Conservation (phyloP, 2,113 vertebrate species). For the Chaetura pelagica region DNA sequence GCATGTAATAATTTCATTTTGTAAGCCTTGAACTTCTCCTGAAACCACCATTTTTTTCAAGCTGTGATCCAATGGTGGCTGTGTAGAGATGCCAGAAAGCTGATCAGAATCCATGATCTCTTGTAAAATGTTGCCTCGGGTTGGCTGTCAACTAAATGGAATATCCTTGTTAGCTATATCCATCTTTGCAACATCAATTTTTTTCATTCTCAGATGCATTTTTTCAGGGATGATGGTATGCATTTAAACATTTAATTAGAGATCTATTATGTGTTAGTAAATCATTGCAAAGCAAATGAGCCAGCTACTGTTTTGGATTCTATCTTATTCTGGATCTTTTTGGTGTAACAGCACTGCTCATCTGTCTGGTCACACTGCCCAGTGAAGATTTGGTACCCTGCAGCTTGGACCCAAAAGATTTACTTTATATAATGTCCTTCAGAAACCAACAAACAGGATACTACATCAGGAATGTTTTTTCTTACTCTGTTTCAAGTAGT, state of each 20-base stretch:
- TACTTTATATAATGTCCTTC: background rate
- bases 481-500: background rate
- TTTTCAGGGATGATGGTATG: background rate
- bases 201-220: background rate
- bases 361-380: background rate
- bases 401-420: background rate
- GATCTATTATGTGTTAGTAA: background rate
- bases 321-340: background rate
- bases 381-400: background rate
- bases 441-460: background rate
- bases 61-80: background rate
- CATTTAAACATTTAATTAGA: slow-evolving; percentile 59
- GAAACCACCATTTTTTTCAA: slow-evolving; percentile 41
- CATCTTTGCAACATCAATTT: background rate
- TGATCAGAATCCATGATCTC: background rate
- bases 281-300: background rate
- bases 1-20: background rate
- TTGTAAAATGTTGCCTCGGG: slow-evolving; percentile 9
- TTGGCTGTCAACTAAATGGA: slow-evolving; percentile 22
- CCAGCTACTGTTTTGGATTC: background rate
- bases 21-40: background rate
- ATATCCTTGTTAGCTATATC: background rate
- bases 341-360: background rate
- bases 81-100: background rate
- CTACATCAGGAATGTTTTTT: background rate